Conservation (phyloP, 2,888 invertebrate species). For the Cheiracanthium punctorium region DNA sequence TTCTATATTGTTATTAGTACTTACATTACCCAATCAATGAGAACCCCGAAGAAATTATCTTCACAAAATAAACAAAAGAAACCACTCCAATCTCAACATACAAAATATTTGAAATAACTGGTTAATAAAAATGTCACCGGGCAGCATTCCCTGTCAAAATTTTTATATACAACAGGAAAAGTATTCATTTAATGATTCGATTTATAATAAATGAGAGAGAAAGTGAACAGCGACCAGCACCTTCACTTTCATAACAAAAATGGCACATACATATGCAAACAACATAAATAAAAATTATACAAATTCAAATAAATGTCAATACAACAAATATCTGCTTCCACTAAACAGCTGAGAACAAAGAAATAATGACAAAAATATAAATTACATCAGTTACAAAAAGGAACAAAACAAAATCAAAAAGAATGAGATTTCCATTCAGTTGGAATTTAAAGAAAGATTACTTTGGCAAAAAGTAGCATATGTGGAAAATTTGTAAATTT, state of each 20-base stretch:
- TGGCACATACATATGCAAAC: slow-evolving; percentile 47
- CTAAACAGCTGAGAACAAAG: neutral
- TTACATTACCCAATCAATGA: no score
- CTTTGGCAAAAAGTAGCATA: no score
- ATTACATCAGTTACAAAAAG: neutral
- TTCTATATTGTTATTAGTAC: no score
- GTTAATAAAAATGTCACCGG: slow-evolving; percentile 19
- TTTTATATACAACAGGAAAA: slow-evolving; percentile 34
- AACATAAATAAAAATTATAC: slow-evolving; percentile 41
- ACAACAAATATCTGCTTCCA: slow-evolving; percentile 3
- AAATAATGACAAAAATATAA: neutral
- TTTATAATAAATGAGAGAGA: neutral
- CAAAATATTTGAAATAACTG: neutral
- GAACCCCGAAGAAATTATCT: no score
- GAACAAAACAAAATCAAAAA: neutral
- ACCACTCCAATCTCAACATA: no score
- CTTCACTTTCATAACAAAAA: slow-evolving; percentile 36
- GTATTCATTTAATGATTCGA: slow-evolving; percentile 24
- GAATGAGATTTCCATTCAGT: no score
- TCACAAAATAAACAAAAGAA: no score
- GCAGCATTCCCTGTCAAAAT: neutral
- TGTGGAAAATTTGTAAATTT: no score
- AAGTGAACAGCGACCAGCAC: slow-evolving; percentile 43
- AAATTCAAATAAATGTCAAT: neutral
- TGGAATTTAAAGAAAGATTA: no score